phyloP scores from a whole-genome alignment of 2,797 vertebrate species.

The Propithecus perrieri region DNA sequence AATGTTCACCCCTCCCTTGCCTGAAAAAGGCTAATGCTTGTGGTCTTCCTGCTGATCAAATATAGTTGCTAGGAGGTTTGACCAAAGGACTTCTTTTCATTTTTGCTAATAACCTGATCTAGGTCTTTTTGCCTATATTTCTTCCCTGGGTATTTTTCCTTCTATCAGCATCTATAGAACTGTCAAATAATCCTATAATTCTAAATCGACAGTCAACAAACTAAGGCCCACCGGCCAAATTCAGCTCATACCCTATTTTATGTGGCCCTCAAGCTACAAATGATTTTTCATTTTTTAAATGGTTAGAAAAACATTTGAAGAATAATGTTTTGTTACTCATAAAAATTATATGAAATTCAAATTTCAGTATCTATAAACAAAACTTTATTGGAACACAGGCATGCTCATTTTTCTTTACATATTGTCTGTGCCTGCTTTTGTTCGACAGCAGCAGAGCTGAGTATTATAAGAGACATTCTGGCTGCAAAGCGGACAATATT shows the following conservation, averaged over 20 bases:
- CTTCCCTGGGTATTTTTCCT: neutral
- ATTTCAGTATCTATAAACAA: constrained; percentile 30
- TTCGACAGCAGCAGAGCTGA: neutral
- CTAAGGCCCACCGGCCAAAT: neutral
- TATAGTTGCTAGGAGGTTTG: neutral
- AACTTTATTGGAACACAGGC: neutral
- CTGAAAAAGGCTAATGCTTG: neutral
- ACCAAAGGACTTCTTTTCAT: neutral
- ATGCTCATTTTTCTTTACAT: neutral
- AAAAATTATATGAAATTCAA: constrained; percentile 39
- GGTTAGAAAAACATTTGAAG: constrained; percentile 36
- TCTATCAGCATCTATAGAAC: neutral
- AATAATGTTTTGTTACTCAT: constrained; percentile 45
- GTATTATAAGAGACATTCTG: neutral
- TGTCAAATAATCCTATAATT: neutral
- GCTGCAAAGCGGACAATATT: neutral
- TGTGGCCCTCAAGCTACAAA: neutral
- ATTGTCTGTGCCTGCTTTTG: neutral
- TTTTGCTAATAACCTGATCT: neutral
- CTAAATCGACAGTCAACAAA: neutral
- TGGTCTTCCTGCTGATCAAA: neutral
- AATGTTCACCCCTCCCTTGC: constrained; percentile 21
- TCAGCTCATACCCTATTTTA: neutral
- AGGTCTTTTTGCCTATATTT: neutral
- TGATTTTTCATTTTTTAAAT: constrained; percentile 18